Evolutionary conservation across 1,140 invertebrate genomes (phyloP), one percentile per base, ranked within the genome.

Genomic region (Nephotettix cincticeps): DNA sequence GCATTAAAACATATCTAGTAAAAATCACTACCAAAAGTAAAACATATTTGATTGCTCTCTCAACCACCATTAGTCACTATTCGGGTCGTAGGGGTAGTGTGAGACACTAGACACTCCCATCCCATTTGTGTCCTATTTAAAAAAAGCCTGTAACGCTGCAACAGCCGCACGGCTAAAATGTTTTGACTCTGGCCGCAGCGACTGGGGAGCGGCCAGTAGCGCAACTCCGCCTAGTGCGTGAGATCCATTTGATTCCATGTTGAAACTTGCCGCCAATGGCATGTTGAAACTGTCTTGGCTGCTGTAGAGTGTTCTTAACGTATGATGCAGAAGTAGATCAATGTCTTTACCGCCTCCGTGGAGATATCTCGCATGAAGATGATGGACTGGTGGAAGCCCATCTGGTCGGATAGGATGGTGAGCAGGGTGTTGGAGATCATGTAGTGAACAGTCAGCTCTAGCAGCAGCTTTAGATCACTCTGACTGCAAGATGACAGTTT

Each of bases 341-440:
- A n/a, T 6, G 4, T 6, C 6, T 25, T 61, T 25, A 61, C 56
- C 13, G 56, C 56, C 23, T 61, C 56, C 1, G 56, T 61, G 25
- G 56, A 61, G 14, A 61, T 14, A 27, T 61, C 56, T 27, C 56
- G 6, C 3, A 51, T 6, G 47, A 51, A 51, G 47, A 51, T 21
- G 47, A 51, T n/a, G 14, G 23, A 61, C 56, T 27, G 27, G n/a
- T 61, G 56, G 25, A 61, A 61, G 56, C 56, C 21, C 56, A 61
- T 61, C 25, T 61, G 56, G 56, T 61, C 56, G 9, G 56, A 29
- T 25, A 61, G 56, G 1, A 61, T 27, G 47, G 47, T 51, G 14
- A 51, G 47, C 4, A 51, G 47, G 19, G 47, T 51, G 56, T 61
- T 61, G 56, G 56, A 27, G 21, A 61, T 27, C 21, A 27, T 61